Evolutionary conservation across 2,113 vertebrate genomes (phyloP).

Genomic region (Cavia aperea): DNA sequence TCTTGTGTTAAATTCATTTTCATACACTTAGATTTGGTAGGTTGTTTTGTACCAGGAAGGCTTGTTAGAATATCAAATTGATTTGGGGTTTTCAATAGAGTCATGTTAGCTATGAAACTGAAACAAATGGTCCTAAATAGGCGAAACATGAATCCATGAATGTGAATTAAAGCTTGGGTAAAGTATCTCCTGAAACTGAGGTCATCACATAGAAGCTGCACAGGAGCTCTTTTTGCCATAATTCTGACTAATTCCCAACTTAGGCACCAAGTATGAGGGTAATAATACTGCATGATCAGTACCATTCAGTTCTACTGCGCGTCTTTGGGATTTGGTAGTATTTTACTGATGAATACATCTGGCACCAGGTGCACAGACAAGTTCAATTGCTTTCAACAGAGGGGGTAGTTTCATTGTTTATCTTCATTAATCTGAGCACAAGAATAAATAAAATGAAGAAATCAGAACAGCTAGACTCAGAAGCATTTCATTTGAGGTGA

Average conservation of each 20-base stretch:
- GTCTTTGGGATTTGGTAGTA: neutral
- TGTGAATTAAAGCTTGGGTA: neutral
- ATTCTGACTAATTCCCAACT: neutral
- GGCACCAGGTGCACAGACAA: neutral
- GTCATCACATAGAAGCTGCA: neutral
- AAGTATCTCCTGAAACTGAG: neutral
- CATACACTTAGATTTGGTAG: neutral
- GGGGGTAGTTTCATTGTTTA: neutral
- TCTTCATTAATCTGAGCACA: neutral
- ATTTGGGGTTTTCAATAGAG: neutral
- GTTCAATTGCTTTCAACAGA: neutral
- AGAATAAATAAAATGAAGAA: conserved; percentile 20
- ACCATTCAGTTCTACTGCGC: neutral
- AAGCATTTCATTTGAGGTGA: neutral
- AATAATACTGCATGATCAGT: neutral
- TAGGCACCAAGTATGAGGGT: neutral
- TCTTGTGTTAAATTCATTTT: neutral
- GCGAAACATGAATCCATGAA: neutral
- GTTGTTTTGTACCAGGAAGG: neutral
- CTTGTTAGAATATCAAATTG: neutral
- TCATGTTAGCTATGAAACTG: neutral
- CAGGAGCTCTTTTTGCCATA: neutral
- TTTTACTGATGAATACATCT: neutral
- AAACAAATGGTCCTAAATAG: neutral
- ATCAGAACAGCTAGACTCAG: neutral